Base-by-base conservation (phyloP, 2,113 vertebrate species). In the Hippocampus barbouri region DNA sequence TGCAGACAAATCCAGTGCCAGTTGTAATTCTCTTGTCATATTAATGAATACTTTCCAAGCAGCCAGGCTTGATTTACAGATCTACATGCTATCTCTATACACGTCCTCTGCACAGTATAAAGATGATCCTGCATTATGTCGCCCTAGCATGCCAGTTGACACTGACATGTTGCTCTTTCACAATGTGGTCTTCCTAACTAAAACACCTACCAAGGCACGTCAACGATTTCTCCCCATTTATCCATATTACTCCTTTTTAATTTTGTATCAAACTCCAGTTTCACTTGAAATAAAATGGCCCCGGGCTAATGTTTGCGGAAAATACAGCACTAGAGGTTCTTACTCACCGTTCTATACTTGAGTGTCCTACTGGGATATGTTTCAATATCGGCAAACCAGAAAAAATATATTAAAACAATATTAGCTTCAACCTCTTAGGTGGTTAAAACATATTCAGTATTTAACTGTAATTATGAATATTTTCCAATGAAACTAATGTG, bases 81-180 rank as follows among this genome's bases (percentile, higher is more conserved):
- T 30, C 4, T 30, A 30, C 30, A 30, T 30, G 30, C 30, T 30
- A 30, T 30, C 3, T 27, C 1, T 27, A 27, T 30, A 30, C 30
- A 30, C 30, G 27, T 27, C 27, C 27, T 27, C 27, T 27, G 27
- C 27, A 27, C 27, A 27, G 27, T 27, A 27, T 27, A 27, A 27
- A 27, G 2, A 27, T 27, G 30, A 30, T 30, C 30, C 30, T 30
- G 30, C 30, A 30, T 30, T 30, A 30, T 30, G 30, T 30, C 30
- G 30, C 30, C 30, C 30, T 30, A 30, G 30, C 30, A 30, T 30
- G 30, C 30, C 30, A 30, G 2, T 69, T 66, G 43, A 20, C 68
- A 71, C 25, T 60, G 30, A 30, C 49, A 30, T 64, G 67, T 82
- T 87, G 82, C 82, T 79, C 72, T 71, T 7, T 66, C 30, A 30